A percentile compares a stretch with the other conserved stretches of the same genome.
Conservation (phyloP, 2,113 vertebrate species). For the Prunella fulvescens region DNA sequence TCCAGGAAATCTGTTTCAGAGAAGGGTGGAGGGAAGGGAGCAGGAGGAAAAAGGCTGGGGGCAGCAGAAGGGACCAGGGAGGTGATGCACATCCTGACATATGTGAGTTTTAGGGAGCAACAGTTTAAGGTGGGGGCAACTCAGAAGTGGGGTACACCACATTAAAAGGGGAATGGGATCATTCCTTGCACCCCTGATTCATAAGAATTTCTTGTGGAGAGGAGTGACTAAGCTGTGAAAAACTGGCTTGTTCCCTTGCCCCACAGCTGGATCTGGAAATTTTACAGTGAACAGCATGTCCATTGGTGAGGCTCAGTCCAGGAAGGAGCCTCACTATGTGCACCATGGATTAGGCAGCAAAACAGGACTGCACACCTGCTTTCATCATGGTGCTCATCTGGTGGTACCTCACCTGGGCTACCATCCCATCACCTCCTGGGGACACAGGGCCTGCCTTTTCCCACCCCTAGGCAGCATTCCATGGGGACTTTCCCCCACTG, state of each 20-base stretch:
- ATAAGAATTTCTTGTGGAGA: not conserved
- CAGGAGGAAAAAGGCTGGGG: not conserved
- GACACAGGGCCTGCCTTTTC: not conserved
- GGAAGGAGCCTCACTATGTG: not conserved
- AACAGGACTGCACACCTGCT: not conserved
- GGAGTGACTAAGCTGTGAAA: not conserved
- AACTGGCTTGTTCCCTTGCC: not conserved
- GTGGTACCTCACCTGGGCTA: rapidly evolving
- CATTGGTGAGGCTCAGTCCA: not conserved
- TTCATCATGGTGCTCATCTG: rapidly evolving
- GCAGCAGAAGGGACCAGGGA: not conserved
- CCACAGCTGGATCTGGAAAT: not conserved
- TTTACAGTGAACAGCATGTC: not conserved
- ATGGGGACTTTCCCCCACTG: rapidly evolving
- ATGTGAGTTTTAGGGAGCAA: not conserved
- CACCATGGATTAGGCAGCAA: not conserved
- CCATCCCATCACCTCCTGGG: not conserved
- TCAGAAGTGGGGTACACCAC: rapidly evolving
- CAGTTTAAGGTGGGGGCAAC: not conserved
- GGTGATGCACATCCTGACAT: not conserved
- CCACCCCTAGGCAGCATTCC: rapidly evolving
- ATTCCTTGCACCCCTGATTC: not conserved
- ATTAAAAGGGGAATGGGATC: rapidly evolving
- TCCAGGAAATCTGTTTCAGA: not conserved
- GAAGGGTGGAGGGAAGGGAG: not conserved